phyloP scores from a whole-genome alignment of 2,888 invertebrate genomes.

The Hirtodrosophila trivittata region DNA sequence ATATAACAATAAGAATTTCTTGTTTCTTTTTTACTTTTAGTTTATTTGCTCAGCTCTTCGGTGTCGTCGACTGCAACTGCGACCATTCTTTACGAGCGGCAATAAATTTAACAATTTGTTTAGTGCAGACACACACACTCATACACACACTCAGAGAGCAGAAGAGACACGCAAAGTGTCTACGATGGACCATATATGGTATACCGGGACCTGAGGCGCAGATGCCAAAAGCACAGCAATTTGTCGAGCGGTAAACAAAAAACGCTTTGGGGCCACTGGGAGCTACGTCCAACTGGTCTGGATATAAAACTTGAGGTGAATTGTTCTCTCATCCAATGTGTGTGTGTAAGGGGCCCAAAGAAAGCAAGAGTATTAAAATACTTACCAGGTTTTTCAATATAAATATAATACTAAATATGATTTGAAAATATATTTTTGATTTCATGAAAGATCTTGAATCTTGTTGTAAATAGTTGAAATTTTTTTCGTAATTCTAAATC shows the following conservation, averaged over 20 bases:
- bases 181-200: slow-evolving; percentile 70
- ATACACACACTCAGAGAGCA: slow-evolving; percentile 18
- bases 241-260: slow-evolving; percentile 76
- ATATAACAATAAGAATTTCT: slow-evolving; percentile 63
- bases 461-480: not conserved
- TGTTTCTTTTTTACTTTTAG: slow-evolving; percentile 28
- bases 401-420: not conserved
- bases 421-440: no score
- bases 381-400: slow-evolving; percentile 16
- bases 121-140: slow-evolving; percentile 63
- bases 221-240: slow-evolving; percentile 77
- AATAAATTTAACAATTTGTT: slow-evolving; percentile 83
- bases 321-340: slow-evolving; percentile 33
- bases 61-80: slow-evolving; percentile 53
- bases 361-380: slow-evolving; percentile 43
- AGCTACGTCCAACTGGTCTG: slow-evolving; percentile 37
- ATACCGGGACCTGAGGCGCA: slow-evolving; percentile 56
- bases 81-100: slow-evolving; percentile 80
- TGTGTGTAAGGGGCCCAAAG: slow-evolving; percentile 7
- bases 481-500: not conserved
- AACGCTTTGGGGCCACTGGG: slow-evolving; percentile 40
- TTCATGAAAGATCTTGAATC: no score
- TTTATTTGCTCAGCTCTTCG: slow-evolving; percentile 37
- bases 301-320: slow-evolving; percentile 34
- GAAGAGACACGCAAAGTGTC: slow-evolving; percentile 71